phyloP scores from a whole-genome alignment of 2,888 invertebrate genomes.

The Metacarcinus magister region DNA sequence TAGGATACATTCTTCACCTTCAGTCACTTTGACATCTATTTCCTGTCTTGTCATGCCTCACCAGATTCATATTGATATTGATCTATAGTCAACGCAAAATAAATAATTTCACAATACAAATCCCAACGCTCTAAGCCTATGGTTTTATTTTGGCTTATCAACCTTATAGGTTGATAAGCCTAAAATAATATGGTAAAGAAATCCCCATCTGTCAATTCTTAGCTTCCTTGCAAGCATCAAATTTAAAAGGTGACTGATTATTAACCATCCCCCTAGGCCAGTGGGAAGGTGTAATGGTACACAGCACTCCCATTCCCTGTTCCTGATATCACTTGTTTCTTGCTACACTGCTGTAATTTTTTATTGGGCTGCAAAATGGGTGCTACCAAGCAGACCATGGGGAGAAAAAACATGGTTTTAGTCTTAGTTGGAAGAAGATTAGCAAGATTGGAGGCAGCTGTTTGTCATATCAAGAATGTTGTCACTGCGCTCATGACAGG shows the following conservation, averaged over 20 bases:
- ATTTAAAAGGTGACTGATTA: not conserved
- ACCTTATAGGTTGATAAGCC: not conserved
- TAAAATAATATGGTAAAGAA: not conserved
- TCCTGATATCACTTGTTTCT: not conserved
- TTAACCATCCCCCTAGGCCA: not conserved
- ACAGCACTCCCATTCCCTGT: too few relatives aligned
- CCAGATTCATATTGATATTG: too few relatives aligned
- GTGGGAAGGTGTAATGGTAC: not conserved
- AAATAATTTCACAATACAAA: too few relatives aligned
- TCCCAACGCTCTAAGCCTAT: not conserved
- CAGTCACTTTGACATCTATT: too few relatives aligned
- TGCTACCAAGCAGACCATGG: conserved; percentile 13
- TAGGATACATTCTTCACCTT: too few relatives aligned
- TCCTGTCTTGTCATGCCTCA: too few relatives aligned
- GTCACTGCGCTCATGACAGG: not conserved
- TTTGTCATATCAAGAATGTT: not conserved
- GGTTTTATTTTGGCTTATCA: conserved; percentile 45
- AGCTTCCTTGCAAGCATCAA: not conserved
- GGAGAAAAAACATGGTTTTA: conserved; percentile 4
- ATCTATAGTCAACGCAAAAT: too few relatives aligned
- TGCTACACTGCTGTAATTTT: not conserved
- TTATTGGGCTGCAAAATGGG: not conserved
- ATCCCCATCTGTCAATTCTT: conserved; percentile 19
- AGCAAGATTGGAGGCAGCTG: conserved; percentile 22
- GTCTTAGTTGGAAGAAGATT: conserved; percentile 44